Percentiles rank a stretch among this genome's conserved stretches.
These are phyloP conservation scores for Parambassis ranga DNA, from an alignment of 2,797 vertebrate genomes.

Conservation along the genomic window DNA sequence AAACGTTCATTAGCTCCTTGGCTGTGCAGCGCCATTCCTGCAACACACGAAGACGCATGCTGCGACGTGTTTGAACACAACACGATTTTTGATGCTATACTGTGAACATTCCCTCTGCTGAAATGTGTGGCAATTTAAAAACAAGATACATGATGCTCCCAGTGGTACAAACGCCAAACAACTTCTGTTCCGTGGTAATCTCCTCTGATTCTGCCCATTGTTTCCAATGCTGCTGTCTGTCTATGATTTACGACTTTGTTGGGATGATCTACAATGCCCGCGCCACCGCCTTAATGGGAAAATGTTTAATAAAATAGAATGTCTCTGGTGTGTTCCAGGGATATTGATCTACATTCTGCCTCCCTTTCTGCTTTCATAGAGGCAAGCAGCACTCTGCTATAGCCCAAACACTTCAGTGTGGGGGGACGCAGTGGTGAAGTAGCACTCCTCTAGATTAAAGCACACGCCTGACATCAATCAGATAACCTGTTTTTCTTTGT, in stretches of 20 bases:
- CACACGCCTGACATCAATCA: constrained; percentile 71
- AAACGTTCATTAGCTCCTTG: neutral
- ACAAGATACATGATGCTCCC: constrained; percentile 38
- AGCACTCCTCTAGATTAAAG: constrained; percentile 77
- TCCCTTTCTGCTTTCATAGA: constrained; percentile 64
- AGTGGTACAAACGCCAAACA: constrained; percentile 35
- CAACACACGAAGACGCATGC: neutral
- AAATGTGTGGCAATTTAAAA: constrained; percentile 13
- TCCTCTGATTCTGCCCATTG: constrained; percentile 58
- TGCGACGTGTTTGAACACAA: neutral
- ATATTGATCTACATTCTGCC: constrained; percentile 75
- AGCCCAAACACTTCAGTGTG: constrained; percentile 60
- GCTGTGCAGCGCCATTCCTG: neutral
- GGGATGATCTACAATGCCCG: constrained; percentile 69
- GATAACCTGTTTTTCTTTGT: constrained; percentile 44
- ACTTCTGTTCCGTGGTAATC: constrained; percentile 64
- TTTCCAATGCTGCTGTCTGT: constrained; percentile 60
- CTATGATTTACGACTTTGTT: constrained; percentile 78
- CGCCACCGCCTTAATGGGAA: constrained; percentile 73
- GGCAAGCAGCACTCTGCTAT: constrained; percentile 42
- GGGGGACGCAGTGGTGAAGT: constrained; percentile 50
- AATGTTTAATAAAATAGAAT: constrained; percentile 81
- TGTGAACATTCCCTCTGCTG: constrained; percentile 3
- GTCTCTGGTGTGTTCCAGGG: constrained; percentile 72
- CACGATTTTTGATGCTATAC: neutral